Base-by-base conservation (phyloP, 1,140 invertebrate genomes). In the Neodiprion lecontei region DNA sequence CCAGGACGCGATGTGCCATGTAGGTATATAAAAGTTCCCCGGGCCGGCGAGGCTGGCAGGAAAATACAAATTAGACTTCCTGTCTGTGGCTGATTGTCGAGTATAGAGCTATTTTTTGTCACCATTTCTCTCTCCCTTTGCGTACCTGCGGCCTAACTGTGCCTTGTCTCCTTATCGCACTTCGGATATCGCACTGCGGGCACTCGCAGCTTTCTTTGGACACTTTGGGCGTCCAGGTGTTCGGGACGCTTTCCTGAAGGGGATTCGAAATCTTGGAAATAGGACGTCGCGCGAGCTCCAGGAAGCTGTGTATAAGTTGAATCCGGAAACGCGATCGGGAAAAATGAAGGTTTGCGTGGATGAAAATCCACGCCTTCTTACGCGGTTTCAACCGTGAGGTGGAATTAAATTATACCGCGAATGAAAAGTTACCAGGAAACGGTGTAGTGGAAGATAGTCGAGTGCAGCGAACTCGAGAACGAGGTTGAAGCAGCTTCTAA, bases 51-150 rank as follows among this genome's bases (percentile, higher is more conserved):
- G 53, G 53, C 53, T 61, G 53, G 7, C 53, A 61, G 53, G 53
- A 61, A 61, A 61, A 61, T 61, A 61, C 53, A 61, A 61, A 61
- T 61, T 61, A 61, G 53, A 61, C 53, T 61, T 61, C 53, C 53
- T 61, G 53, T 61, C 53, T 61, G n/a, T 12, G 53, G 53, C 53
- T 61, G 53, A 61, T 61, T 61, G 53, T 17, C 53, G n/a, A 12
- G 53, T 61, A 61, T 61, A 61, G 11, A 61, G 53, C 11, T 5
- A 17, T 61, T 12, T 61, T 17, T 61, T 17, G 11, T 12, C 53
- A 61, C n/a, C 53, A 12, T 61, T 61, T 61, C n/a, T 61, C n/a
- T 61, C 53, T 61, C n/a, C 53, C 3, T 17, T 14, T 61, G 11
- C 11, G 28, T 61, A 61, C 53, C 53, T 61, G 53, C 53, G 8